Evolutionary conservation across 2,797 vertebrate genomes (phyloP), one percentile per base, ranked within the genome.

Genomic region (Semaprochilodus insignis): DNA sequence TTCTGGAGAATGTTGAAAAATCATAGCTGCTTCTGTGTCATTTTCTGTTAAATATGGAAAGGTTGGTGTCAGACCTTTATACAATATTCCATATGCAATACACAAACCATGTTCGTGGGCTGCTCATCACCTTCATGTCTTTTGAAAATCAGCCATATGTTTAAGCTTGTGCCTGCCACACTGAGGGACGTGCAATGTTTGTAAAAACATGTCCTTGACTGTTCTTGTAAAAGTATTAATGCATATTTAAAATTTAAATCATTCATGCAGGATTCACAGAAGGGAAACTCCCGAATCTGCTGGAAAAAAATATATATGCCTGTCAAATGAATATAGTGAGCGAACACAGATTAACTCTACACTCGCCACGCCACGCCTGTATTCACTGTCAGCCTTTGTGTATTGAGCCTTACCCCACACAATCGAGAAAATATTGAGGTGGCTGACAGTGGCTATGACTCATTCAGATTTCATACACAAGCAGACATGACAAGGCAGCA

Each of bases 401-500:
- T n/a, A 15, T 60, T 57, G 36, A 74, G 72, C n/a, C 55, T 74
- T 59, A n/a, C 34, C 44, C 52, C 34, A 36, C 54, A 74, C 51
- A 74, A 23, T 55, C 55, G 51, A 57, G 54, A 36, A 31, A 74
- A 17, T 75, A 44, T 7, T 40, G 74, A 44, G 74, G 15, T 44
- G 25, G 55, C 11, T 62, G 74, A 75, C 57, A 75, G 57, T 44
- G 17, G 55, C 55, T 75, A 44, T 75, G 73, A 75, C 34, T 71
- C 69, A 62, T 62, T 75, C 57, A 75, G 21, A 75, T 75, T 62
- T 75, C 74, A 44, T 25, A 44, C 74, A 75, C 74, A 48, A 60
- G n/a, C 74, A 59, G 13, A 62, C 34, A 75, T 60, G 57, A 40
- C 34, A 62, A 75, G 19, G 13, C 74, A 59, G 16, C 54, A 59